A percentile compares a stretch with the other conserved stretches of the same genome.
These are phyloP conservation scores for Willisornis vidua DNA, from an alignment of 2,113 vertebrate genomes.

Conservation along the genomic window DNA sequence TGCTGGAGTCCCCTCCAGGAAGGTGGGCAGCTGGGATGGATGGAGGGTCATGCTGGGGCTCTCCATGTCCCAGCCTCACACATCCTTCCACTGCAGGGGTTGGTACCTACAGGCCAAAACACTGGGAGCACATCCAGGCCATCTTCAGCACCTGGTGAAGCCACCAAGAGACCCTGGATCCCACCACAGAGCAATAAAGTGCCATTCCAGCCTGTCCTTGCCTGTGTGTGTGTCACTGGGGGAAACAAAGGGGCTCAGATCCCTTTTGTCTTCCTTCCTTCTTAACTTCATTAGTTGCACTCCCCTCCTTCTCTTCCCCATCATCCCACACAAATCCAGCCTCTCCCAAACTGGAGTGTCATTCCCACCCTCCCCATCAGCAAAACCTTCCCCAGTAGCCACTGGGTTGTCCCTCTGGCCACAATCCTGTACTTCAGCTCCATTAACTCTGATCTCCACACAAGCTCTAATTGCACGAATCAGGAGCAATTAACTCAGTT, in stretches of 20 bases:
- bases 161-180: rapidly evolving
- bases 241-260: neutral
- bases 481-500: neutral
- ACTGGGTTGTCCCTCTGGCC: neutral
- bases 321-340: neutral
- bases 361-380: neutral
- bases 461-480: neutral
- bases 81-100: conserved; percentile 12
- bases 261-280: neutral
- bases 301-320: neutral
- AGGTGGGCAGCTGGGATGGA: rapidly evolving
- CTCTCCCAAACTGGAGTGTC: neutral
- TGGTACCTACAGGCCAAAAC: conserved; percentile 20
- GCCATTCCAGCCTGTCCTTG: neutral
- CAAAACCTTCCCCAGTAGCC: neutral
- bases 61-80: rapidly evolving
- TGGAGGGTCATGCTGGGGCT: rapidly evolving
- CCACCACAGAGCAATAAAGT: neutral
- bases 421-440: neutral
- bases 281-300: neutral
- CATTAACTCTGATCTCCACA: neutral
- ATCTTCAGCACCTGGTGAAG: conserved; percentile 67
- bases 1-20: rapidly evolving
- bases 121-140: conserved; percentile 55
- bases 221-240: neutral